These are phyloP conservation scores for Polydrusus tereticollis DNA, from an alignment of 2,888 invertebrate genomes.

Conservation along the genomic window DNA sequence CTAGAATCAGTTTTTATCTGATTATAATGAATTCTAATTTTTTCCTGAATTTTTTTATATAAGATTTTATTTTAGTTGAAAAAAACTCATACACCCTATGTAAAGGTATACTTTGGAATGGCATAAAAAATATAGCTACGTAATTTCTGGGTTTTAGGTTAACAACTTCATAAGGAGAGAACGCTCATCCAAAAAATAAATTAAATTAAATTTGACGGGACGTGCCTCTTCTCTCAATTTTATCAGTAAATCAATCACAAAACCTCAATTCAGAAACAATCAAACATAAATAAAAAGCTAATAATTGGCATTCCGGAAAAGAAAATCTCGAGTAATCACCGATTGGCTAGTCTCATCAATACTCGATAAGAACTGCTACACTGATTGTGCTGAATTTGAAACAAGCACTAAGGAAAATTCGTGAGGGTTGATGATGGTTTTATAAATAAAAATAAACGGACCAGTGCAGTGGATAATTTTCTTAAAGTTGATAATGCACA, in stretches of 20 bases:
- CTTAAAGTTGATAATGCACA: no score
- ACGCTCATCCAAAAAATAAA: not conserved
- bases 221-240: slow-evolving; percentile 16
- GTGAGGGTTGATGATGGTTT: slow-evolving; percentile 7
- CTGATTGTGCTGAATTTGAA: slow-evolving; percentile 28
- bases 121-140: no score
- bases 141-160: no score
- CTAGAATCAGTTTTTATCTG: no score
- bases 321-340: slow-evolving; percentile 30
- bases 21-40: no score
- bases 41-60: no score
- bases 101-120: no score
- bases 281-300: slow-evolving; percentile 33
- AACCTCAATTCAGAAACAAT: slow-evolving; percentile 23
- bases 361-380: slow-evolving; percentile 28
- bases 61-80: no score
- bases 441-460: slow-evolving; percentile 19
- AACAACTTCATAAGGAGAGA: no score
- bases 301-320: slow-evolving; percentile 27
- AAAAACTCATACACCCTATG: no score
- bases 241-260: slow-evolving; percentile 30
- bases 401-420: slow-evolving; percentile 18
- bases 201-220: slow-evolving; percentile 4
- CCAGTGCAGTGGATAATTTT: not conserved
- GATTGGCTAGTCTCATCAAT: slow-evolving; percentile 28